Base-by-base conservation (phyloP, 2,888 invertebrate species). In the Troglohyphantes excavatus region DNA sequence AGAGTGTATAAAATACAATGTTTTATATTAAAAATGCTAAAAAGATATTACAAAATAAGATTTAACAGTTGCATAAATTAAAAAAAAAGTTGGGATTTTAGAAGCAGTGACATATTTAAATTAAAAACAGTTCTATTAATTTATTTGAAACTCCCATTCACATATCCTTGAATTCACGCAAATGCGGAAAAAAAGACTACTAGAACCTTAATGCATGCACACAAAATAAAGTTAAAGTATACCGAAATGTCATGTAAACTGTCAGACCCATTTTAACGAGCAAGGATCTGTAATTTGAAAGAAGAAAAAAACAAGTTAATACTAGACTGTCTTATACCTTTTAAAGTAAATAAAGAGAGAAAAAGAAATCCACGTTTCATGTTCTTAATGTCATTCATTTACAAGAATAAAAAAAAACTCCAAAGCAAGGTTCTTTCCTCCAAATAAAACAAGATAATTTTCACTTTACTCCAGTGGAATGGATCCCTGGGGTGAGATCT, bases 381-480 rank as follows among this genome's bases (percentile, higher is more conserved):
- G 53, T 73, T 53, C 43, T 73, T 73, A 53, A 46, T 53, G 59
- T 29, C 13, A 59, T 73, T 53, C 59, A 59, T 73, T 73, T 53
- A n/a, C 9, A 19, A 27, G 26, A 27, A 19, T n/a, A 9, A 6
- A n/a, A 19, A n/a, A 46, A 26, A 67, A 67, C 0, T 26, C 9
- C 7, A 23, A 73, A n/a, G 11, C 7, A 5, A 59, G 23, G 53
- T 17, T 2, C 17, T 26, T 26, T 23, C 2, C n/a, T 23, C 53
- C 27, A 73, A 73, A 46, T 26, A 73, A 76, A 63, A 46, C 61
- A 33, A 39, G 61, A 39, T 63, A 63, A 61, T 39, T 76, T 76
- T 78, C 78, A 63, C 43, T 78, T 78, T 39, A 17, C 61, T 65
- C 78, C 33, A 17, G 13, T 72, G 59, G 27, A 75, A 75, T 39